These are phyloP conservation scores for Pelochelys cantorii DNA, from an alignment of 2,797 vertebrate species.

Conservation along the genomic window DNA sequence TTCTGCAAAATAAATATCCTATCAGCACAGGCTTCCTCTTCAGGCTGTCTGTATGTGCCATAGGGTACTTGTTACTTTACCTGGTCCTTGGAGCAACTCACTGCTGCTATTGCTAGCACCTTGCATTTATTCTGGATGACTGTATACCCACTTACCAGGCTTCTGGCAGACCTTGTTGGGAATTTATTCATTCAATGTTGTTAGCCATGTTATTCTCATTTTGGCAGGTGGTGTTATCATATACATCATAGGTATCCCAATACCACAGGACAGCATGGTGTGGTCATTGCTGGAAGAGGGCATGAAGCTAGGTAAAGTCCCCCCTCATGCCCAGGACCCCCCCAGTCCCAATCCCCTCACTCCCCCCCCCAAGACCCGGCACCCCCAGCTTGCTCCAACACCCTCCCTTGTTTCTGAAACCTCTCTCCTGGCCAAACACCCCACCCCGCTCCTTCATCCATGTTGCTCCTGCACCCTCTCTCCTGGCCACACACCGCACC, in stretches of 20 bases:
- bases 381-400: too few species aligned
- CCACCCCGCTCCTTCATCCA: too few species aligned
- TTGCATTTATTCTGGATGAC: not conserved
- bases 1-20: not conserved
- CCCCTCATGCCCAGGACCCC: too few species aligned
- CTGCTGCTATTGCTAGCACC: not conserved
- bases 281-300: too few species aligned
- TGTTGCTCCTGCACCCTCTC: too few species aligned
- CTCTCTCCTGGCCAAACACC: too few species aligned
- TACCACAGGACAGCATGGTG: not conserved
- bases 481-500: too few species aligned
- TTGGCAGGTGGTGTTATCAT: not conserved
- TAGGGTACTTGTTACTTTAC: rapidly evolving
- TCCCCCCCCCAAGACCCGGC: too few species aligned
- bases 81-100: not conserved
- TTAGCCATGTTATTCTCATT: not conserved
- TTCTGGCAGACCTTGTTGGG: rapidly evolving
- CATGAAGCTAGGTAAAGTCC: too few species aligned
- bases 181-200: rapidly evolving
- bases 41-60: not conserved
- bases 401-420: too few species aligned
- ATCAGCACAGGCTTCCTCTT: rapidly evolving
- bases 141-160: not conserved
- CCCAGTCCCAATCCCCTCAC: too few species aligned
- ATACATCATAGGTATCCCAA: not conserved